Evolutionary conservation across 2,797 vertebrate genomes (phyloP).

Genomic region (Neosilurus mollespiculum): DNA sequence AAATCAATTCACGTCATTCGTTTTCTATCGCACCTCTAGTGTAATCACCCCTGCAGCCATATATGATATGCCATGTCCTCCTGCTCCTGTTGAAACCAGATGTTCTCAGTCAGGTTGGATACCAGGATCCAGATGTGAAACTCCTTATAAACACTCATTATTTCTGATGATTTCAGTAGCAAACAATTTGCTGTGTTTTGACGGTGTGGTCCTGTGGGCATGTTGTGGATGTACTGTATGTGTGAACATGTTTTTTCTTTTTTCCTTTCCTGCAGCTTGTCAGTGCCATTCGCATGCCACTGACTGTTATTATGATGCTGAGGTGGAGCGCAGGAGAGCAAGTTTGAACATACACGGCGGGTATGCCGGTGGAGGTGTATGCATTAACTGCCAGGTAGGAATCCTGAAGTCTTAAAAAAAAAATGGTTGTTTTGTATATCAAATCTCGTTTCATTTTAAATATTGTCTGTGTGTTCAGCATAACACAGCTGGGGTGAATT

Average conservation of each 20-base stretch:
- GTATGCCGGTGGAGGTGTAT: conserved; percentile 90
- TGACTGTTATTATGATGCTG: conserved; percentile 89
- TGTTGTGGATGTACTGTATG: not conserved
- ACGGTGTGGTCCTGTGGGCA: not conserved
- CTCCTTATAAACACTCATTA: not conserved
- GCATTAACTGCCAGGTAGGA: conserved; percentile 90
- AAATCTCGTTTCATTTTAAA: not conserved
- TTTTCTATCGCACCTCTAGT: too few relatives aligned
- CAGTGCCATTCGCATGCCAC: conserved; percentile 89
- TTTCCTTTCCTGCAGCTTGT: conserved; percentile 75
- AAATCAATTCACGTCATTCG: too few relatives aligned
- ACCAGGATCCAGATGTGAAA: conserved; percentile 1
- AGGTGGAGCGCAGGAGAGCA: conserved; percentile 76
- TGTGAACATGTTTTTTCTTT: conserved; percentile 11
- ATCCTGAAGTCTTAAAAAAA: not conserved
- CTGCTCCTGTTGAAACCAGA: not conserved
- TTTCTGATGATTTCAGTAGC: not conserved
- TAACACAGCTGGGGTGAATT: conserved; percentile 91
- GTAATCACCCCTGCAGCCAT: too few relatives aligned
- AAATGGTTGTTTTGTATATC: not conserved
- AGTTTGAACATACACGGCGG: conserved; percentile 85
- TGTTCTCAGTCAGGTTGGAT: not conserved
- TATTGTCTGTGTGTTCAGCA: conserved; percentile 73
- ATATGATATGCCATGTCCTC: not conserved
- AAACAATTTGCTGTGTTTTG: not conserved